Evolutionary conservation across 2,888 invertebrate genomes (phyloP), one percentile per base, ranked within the genome.

Genomic region (Magallana nippona): DNA sequence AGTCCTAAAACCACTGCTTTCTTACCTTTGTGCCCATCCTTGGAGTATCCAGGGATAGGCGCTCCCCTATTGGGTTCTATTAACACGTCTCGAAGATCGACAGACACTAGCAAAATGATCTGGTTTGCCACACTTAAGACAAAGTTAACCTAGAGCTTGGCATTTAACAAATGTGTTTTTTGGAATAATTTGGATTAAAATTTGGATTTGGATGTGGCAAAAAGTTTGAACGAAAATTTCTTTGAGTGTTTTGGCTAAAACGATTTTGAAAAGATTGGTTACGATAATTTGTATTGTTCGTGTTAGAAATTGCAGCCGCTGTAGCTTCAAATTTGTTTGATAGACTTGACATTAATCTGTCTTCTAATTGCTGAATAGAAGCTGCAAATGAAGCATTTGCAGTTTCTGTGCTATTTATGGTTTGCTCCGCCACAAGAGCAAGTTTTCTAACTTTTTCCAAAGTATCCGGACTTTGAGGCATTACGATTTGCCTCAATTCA

Each of bases 61-160:
- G 44, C 78, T 55, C 78, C 78, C 78, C 78, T 44, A 44, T 32
- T 55, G 78, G 11, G 55, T 11, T 8, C 15, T 44, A 15, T 78
- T 27, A 44, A 17, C 78, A 13, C 78, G 32, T 15, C 15, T 58
- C 3, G 58, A 15, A 58, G 78, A 78, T 17, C 78, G 10, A 55
- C 78, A 78, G 15, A 78, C 78, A 13, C 56, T 78, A 8, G 32
- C 58, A 77, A 82, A 82, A 77, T 82, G 82, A n/a, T 71, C 1
- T 2, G 15, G 13, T 78, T 78, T 44, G 8, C 19, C 19, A 17
- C 82, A 82, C 11, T 56, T 57, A 1, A 58, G 32, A 58, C 78
- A 82, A n/a, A n/a, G n/a, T n/a, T n/a, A n/a, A n/a, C n/a, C n/a
- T n/a, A 44, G 11, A 10, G 82, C 82, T 2, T n/a, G n/a, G 32